Evolutionary conservation across 1,140 invertebrate genomes (phyloP).

Genomic region (Mya arenaria): DNA sequence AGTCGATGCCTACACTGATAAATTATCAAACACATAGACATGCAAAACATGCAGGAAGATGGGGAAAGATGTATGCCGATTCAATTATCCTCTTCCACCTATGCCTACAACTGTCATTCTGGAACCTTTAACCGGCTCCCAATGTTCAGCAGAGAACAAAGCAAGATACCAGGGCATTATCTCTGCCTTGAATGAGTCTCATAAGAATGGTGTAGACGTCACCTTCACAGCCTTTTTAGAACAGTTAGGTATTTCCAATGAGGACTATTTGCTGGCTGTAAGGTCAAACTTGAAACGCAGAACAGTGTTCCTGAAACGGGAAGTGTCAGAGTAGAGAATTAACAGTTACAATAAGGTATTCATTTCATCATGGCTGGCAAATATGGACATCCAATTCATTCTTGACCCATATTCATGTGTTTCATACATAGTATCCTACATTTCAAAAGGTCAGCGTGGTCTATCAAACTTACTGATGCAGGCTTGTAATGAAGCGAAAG

Average conservation of each 20-base stretch:
- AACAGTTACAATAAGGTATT: constrained; percentile 52
- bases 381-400: constrained; percentile 60
- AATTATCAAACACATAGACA: constrained; percentile 63
- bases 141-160: background rate
- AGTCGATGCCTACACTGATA: constrained; percentile 7
- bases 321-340: constrained; percentile 28
- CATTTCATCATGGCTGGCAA: constrained; percentile 53
- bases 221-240: constrained; percentile 23
- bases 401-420: constrained; percentile 64
- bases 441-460: constrained; percentile 62
- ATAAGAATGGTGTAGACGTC: background rate
- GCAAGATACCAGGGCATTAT: background rate
- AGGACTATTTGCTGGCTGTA: background rate
- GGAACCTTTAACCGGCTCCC: constrained; percentile 22
- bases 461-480: constrained; percentile 55
- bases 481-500: constrained; percentile 58
- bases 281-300: constrained; percentile 1
- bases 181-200: background rate
- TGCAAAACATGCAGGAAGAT: constrained; percentile 58
- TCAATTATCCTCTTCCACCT: constrained; percentile 59
- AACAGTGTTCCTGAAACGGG: constrained; percentile 42
- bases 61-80: constrained; percentile 55
- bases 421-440: constrained; percentile 61
- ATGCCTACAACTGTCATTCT: constrained; percentile 59
- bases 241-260: constrained; percentile 13